phyloP scores from a whole-genome alignment of 2,113 vertebrate species.

The Bungarus multicinctus region DNA sequence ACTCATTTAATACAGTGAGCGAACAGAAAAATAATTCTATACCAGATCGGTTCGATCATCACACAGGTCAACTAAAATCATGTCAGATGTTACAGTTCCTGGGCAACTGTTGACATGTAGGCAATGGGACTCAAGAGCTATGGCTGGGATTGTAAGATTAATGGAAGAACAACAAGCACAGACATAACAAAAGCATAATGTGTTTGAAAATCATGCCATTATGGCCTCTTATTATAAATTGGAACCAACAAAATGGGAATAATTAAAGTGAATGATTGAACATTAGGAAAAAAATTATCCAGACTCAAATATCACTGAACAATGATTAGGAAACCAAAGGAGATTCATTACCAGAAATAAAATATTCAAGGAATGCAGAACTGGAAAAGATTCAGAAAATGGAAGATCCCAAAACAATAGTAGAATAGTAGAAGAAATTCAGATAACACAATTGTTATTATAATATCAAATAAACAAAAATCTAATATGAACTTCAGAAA shows the following conservation, averaged over 20 bases:
- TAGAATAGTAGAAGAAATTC: neutral
- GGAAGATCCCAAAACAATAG: neutral
- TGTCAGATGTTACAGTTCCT: neutral
- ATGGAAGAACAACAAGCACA: neutral
- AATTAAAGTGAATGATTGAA: neutral
- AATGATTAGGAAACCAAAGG: neutral
- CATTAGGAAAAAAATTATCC: neutral
- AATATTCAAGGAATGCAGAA: neutral
- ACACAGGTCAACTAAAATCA: neutral
- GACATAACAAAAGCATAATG: neutral
- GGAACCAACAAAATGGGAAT: neutral
- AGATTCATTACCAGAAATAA: neutral
- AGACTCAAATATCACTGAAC: neutral
- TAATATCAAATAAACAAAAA: neutral
- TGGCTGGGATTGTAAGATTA: neutral
- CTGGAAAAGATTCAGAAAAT: neutral
- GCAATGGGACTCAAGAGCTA: neutral
- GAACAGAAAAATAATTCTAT: neutral
- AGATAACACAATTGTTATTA: neutral
- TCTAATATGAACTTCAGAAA: neutral
- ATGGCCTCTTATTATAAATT: neutral
- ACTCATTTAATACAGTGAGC: neutral
- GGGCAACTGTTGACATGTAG: neutral
- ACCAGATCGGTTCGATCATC: neutral
- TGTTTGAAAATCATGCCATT: neutral